Conservation (phyloP, 1,140 invertebrate genomes). For the Drosophila albomicans region DNA sequence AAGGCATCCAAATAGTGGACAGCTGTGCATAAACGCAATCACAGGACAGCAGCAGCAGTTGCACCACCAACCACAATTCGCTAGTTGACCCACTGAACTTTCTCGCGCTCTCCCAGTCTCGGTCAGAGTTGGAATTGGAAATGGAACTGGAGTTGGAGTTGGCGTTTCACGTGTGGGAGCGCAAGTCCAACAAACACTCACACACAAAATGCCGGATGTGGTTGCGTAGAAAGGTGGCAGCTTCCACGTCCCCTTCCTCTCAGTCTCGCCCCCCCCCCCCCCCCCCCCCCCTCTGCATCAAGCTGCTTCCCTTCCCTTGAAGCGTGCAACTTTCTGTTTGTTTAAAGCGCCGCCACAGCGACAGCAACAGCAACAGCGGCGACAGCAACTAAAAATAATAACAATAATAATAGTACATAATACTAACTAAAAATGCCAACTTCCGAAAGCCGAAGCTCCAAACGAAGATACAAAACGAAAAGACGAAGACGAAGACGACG, state of each 20-base stretch:
- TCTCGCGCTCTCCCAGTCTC: slow-evolving; percentile 49
- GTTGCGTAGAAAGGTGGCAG: slow-evolving; percentile 68
- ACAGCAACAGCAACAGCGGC: slow-evolving; percentile 23
- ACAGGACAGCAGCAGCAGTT: slow-evolving; percentile 28
- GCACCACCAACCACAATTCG: background rate
- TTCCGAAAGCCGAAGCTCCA: slow-evolving; percentile 56
- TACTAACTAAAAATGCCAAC: slow-evolving; percentile 73
- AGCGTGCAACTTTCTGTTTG: slow-evolving; percentile 72
- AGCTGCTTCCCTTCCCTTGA: background rate
- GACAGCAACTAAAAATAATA: slow-evolving; percentile 56
- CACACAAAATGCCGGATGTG: slow-evolving; percentile 63
- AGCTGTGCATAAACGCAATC: slow-evolving; percentile 34
- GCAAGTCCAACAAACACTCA: slow-evolving; percentile 40
- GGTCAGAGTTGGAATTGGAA: slow-evolving; percentile 12
- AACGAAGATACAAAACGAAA: background rate
- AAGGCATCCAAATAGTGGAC: slow-evolving; percentile 27
- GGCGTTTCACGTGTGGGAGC: slow-evolving; percentile 59
- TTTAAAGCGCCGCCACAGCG: slow-evolving; percentile 34
- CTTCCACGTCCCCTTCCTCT: background rate
- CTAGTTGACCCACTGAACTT: slow-evolving; percentile 64
- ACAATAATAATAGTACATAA: slow-evolving; percentile 77
- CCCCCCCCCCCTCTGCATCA: background rate
- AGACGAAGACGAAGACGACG: background rate
- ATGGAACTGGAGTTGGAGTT: slow-evolving; percentile 14
- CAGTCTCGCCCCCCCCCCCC: background rate